Evolutionary conservation across 2,113 vertebrate species (phyloP), one percentile per base, ranked within the genome.

Genomic region (Hippocampus barbouri): DNA sequence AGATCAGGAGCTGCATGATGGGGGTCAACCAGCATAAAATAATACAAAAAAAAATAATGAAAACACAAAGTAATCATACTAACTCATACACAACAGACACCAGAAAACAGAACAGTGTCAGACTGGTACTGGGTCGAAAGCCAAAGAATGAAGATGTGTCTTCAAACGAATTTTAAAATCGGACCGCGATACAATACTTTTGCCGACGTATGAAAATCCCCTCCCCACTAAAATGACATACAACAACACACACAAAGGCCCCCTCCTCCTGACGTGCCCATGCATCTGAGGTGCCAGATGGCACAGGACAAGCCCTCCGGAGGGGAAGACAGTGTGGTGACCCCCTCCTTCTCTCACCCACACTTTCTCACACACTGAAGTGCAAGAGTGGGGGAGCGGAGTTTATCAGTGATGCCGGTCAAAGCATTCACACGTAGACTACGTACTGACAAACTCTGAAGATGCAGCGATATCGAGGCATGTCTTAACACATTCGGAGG

Each of bases 241-340:
- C 70, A 73, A 67, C 68, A 27, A 60, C 63, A 70, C 72, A 49
- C 49, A 68, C 16, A 75, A 8, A 49, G 72, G 11, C 73, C 84
- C 76, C 86, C 81, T 83, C 79, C 83, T 77, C 74, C 81, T 83
- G 30, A 72, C 77, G 57, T 86, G 83, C 87, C 87, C 87, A 82
- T 88, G 76, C 72, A 75, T 83, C 75, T 78, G 82, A 85, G 81
- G 78, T 87, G 87, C 89, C 90, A 91, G 90, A 90, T 92, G 91
- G 91, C 88, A 91, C 79, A 83, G 81, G 87, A 89, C 86, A 81
- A 90, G 85, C 77, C 85, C 86, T 91, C 87, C 86, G 79, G 77
- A 87, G 90, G 84, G 83, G 79, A 66, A 87, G 89, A 85, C 82
- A 82, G 85, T 40, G 40, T 45, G 66, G 70, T 85, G 81, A 85